Evolutionary conservation across 92 coral and sea anemone genomes (phyloP), one percentile per base, ranked within the genome.

Genomic region (Bergia sp.): DNA sequence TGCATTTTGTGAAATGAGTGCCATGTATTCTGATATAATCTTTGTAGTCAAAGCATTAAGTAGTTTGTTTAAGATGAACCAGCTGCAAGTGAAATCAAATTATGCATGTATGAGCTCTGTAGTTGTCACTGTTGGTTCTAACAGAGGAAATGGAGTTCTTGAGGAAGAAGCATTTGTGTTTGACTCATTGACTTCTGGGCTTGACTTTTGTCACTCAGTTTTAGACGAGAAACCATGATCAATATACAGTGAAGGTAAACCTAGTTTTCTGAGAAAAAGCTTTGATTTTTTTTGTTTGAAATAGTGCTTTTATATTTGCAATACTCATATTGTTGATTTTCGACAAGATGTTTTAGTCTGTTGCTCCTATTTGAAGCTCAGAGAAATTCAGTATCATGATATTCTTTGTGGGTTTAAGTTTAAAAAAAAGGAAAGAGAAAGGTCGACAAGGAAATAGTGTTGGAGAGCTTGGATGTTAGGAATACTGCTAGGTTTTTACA

Each of bases 71-170:
- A n/a, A 37, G 13, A 36, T 71, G 7, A 71, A 69, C 41, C 87
- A 84, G 87, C 87, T 84, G 87, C 20, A 37, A 0, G 36, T 18
- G 23, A 37, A 84, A 50, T 29, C 44, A 49, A 71, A 84, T 84
- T 84, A 84, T 84, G 87, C 87, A 72, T 84, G 79, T 74, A 84
- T 44, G 67, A 45, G 87, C 43, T 84, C 18, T 84, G 43, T 71
- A 38, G 43, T 66, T 45, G 39, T 45, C 87, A 84, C 3, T 84
- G 42, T 72, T n/a, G 29, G 42, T 23, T 72, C 44, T n/a, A 15
- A 67, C 86, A 69, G 18, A 71, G 64, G 75, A 64, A 82, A 41
- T 82, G 47, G 43, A 79, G 42, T 42, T 39, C 18, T 37, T 80
- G 41, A 37, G 40, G 69, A 10, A 20, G 43, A 55, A 80, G 85